Percentiles rank a stretch among this genome's conserved stretches.
These are phyloP conservation scores for Candidula unifasciata DNA, from an alignment of 2,888 invertebrate genomes.

Conservation along the genomic window DNA sequence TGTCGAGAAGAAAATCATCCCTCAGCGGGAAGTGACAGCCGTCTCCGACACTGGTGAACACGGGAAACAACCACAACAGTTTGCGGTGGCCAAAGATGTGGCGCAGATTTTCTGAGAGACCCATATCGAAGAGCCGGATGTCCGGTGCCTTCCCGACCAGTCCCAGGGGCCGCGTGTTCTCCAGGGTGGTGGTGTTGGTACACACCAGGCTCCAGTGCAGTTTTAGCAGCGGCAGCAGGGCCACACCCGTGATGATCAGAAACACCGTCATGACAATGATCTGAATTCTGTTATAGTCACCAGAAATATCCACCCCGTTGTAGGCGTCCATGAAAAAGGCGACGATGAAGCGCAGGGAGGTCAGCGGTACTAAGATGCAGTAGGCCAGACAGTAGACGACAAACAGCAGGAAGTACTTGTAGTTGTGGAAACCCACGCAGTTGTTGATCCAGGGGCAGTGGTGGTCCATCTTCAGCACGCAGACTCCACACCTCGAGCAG, in stretches of 20 bases:
- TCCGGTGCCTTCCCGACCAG: not conserved
- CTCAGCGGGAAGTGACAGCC: constrained; percentile 14
- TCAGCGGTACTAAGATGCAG: not conserved
- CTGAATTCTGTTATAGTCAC: not conserved
- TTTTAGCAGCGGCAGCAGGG: constrained; percentile 28
- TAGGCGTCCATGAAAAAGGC: not conserved
- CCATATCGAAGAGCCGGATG: constrained; percentile 4
- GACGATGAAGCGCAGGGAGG: constrained; percentile 7
- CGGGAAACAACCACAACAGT: constrained; percentile 20
- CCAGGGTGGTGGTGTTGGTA: constrained; percentile 28
- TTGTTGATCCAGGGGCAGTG: constrained; percentile 45
- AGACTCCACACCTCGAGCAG: constrained; percentile 26
- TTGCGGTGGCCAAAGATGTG: constrained; percentile 15
- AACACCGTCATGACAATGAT: constrained; percentile 5
- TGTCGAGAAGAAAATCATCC: not conserved
- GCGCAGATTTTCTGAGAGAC: not conserved
- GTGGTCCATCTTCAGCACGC: constrained; percentile 43
- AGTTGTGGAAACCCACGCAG: constrained; percentile 45
- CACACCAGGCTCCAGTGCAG: not conserved
- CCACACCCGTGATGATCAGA: not conserved
- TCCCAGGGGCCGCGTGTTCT: constrained; percentile 23
- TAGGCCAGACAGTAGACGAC: not conserved
- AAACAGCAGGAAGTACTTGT: constrained; percentile 40
- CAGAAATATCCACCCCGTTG: not conserved
- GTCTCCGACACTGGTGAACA: constrained; percentile 36